Conservation (phyloP, 2,888 invertebrate genomes). For the Colostygia pectinataria region DNA sequence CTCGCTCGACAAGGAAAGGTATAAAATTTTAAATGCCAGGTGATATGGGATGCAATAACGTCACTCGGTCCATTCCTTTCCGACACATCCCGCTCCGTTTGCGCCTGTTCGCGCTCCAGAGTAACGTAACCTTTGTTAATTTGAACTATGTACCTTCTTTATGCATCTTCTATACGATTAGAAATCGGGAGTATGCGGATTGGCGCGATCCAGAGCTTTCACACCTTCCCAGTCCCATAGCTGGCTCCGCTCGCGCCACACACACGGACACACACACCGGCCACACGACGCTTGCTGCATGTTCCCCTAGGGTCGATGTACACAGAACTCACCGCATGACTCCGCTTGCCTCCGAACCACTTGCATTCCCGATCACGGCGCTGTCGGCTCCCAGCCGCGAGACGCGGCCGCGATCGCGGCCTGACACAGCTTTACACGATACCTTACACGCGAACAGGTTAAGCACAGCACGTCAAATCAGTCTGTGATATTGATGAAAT, state of each 20-base stretch:
- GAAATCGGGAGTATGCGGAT: constrained; percentile 49
- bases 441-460: constrained; percentile 77
- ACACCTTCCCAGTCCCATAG: constrained; percentile 66
- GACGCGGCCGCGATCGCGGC: constrained; percentile 59
- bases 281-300: constrained; percentile 74
- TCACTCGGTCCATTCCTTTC: constrained; percentile 71
- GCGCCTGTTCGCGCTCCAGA: constrained; percentile 62
- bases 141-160: neutral
- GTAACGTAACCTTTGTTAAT: constrained; percentile 20
- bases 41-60: constrained; percentile 81
- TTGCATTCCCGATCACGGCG: constrained; percentile 83
- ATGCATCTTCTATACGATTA: constrained; percentile 17
- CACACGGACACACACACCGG: constrained; percentile 60
- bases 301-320: constrained; percentile 65
- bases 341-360: constrained; percentile 70
- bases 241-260: constrained; percentile 82
- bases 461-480: constrained; percentile 71
- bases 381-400: constrained; percentile 59
- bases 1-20: constrained; percentile 83
- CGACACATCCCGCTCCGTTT: constrained; percentile 64
- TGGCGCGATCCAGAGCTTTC: constrained; percentile 60
- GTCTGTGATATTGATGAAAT: constrained; percentile 46
- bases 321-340: constrained; percentile 75
- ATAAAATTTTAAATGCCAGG: constrained; percentile 81
- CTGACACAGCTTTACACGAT: constrained; percentile 77